Base-by-base conservation (phyloP, 2,113 vertebrate genomes). In the Megalops atlanticus region DNA sequence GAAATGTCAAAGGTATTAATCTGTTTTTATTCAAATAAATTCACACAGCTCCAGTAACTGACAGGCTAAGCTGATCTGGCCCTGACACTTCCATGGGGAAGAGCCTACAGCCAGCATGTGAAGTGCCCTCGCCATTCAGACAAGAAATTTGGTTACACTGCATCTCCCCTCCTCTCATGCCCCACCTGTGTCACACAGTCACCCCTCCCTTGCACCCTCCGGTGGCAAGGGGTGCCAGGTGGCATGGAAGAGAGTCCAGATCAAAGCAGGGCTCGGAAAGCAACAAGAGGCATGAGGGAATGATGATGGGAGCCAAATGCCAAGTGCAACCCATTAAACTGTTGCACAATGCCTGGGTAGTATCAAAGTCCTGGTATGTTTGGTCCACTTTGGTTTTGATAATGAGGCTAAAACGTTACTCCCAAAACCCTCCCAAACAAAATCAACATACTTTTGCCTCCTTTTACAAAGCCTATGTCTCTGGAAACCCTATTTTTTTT, bases 231-330 rank as follows among this genome's bases (percentile, higher is more conserved):
- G 40, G 27, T 0, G 27, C 58, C 77, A 69, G 77, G 38, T 40
- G n/a, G 40, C 27, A 16, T 64, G 76, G 33, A 69, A 36, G 41
- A 24, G 58, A n/a, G 24, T 31, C 58, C n/a, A 31, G 58, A 64
- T 27, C n/a, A 64, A 64, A 15, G 40, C 58, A 41, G 58, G 27
- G 64, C 18, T 24, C 21, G 0, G 27, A 3, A 38, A 49, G 31
- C 64, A n/a, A n/a, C n/a, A n/a, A n/a, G 2, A 33, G n/a, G 27
- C 24, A 27, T 12, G 69, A 71, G 35, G 41, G 64, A 64, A n/a
- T 68, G 41, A 39, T 39, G 69, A 72, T 72, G 16, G 38, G 69
- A 80, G 38, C 78, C 78, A 80, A 72, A 73, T 38, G 78, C 78
- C 35, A 70, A 72, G 73, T 40, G 78, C 41, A 45, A 47, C 64